phyloP scores from a whole-genome alignment of 2,888 invertebrate genomes.

The Lasioglossum zephyrum region DNA sequence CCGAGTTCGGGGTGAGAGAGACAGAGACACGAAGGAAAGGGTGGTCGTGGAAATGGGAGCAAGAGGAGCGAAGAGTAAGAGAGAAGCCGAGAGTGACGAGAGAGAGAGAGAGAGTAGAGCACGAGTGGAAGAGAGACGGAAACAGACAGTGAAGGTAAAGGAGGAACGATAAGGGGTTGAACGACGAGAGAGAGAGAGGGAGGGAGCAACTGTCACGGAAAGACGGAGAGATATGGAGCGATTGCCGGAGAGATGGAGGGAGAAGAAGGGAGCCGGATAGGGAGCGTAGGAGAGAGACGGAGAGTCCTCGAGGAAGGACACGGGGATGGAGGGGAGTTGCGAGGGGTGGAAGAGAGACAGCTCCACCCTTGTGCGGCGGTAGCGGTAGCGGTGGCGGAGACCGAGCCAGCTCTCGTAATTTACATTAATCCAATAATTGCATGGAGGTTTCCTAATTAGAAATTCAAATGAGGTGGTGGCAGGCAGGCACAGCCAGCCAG shows the following conservation, averaged over 20 bases:
- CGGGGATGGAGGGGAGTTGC: conserved; percentile 13
- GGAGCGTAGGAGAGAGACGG: conserved; percentile 49
- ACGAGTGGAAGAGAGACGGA: conserved; percentile 64
- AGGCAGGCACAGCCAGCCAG: conserved; percentile 84
- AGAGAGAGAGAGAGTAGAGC: conserved; percentile 48
- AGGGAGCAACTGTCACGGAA: conserved; percentile 68
- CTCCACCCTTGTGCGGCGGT: conserved; percentile 83
- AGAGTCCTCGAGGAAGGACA: conserved; percentile 51
- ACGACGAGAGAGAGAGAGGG: conserved; percentile 54
- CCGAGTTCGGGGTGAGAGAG: conserved; percentile 72
- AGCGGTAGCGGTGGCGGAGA: conserved; percentile 83
- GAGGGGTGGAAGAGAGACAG: conserved; percentile 66
- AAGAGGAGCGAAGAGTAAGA: conserved; percentile 42
- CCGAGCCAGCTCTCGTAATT: conserved; percentile 92
- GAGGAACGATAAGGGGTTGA: conserved; percentile 61
- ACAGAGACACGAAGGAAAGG: conserved; percentile 47
- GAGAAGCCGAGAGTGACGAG: conserved; percentile 29
- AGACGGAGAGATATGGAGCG: conserved; percentile 42
- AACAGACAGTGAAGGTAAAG: conserved; percentile 61
- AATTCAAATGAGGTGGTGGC: conserved; percentile 95
- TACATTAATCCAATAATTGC: conserved; percentile 97
- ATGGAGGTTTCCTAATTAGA: conserved; percentile 96
- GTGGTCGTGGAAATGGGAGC: conserved; percentile 48
- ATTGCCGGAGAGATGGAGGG: conserved; percentile 22
- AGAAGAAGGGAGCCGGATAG: conserved; percentile 26